Evolutionary conservation across 92 coral and sea anemone species (phyloP).

Genomic region (Epizoanthus fatuus): DNA sequence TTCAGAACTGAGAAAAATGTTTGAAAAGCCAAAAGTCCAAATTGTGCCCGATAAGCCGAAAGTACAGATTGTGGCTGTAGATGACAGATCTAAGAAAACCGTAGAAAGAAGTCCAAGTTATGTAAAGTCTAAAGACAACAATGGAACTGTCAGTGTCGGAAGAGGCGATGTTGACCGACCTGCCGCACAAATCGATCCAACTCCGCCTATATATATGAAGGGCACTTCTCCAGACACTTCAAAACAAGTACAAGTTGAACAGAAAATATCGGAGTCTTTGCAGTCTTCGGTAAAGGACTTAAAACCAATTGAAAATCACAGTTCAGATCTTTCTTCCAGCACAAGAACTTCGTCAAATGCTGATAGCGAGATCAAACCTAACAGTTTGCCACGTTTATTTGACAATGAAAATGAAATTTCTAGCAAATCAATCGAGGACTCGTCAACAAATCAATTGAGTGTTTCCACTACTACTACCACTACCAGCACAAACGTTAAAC

Average conservation of each 20-base stretch:
- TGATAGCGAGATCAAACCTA: background rate
- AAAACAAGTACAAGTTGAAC: background rate
- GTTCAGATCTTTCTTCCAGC: no score
- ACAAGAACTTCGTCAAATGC: background rate
- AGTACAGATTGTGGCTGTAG: conserved; percentile 27
- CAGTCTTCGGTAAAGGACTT: background rate
- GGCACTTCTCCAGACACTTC: background rate
- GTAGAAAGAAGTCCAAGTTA: conserved; percentile 21
- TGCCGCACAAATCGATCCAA: conserved; percentile 28
- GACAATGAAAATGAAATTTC: background rate
- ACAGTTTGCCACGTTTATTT: no score
- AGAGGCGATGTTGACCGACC: conserved; percentile 27
- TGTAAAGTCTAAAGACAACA: conserved; percentile 5
- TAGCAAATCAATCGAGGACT: conserved; percentile 1
- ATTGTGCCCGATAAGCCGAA: conserved; percentile 4
- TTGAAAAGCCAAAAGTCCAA: conserved; percentile 63
- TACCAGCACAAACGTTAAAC: background rate
- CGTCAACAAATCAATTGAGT: background rate
- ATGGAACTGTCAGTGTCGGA: conserved; percentile 11
- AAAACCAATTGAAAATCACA: conserved; percentile 4
- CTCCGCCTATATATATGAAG: background rate
- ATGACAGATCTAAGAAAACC: conserved; percentile 15
- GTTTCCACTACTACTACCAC: background rate
- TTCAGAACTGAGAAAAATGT: conserved; percentile 72
- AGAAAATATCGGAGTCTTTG: conserved; percentile 12